A percentile compares a stretch with the other conserved stretches of the same genome.
phyloP scores from a whole-genome alignment of 2,797 vertebrate genomes.

The Syngnathus acus region DNA sequence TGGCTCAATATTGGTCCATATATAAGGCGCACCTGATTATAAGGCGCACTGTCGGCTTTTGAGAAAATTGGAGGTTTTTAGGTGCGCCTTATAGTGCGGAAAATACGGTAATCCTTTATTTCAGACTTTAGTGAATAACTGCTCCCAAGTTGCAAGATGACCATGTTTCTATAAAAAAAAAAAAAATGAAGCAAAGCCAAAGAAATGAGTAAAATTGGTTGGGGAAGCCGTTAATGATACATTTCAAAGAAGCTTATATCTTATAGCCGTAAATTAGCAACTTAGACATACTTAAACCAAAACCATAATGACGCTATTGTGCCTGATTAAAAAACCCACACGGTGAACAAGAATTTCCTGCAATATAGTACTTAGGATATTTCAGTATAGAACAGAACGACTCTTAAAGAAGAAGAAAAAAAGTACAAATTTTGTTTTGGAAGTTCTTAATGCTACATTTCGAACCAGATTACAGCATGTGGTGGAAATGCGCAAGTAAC shows the following conservation, averaged over 20 bases:
- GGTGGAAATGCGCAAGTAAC: neutral
- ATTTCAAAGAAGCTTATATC: slow-evolving; percentile 4
- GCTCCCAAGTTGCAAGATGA: too few species aligned
- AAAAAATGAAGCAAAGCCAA: too few species aligned
- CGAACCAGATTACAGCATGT: slow-evolving; percentile 7
- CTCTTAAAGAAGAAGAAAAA: neutral
- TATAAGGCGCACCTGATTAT: too few species aligned
- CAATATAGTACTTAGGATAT: neutral
- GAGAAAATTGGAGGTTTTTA: too few species aligned
- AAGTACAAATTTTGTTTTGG: neutral
- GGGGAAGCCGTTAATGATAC: neutral
- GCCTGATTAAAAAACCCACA: neutral
- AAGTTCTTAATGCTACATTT: slow-evolving; percentile 1
- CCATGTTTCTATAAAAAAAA: too few species aligned
- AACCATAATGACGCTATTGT: neutral
- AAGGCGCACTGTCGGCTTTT: too few species aligned
- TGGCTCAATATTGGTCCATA: too few species aligned
- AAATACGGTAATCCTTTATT: too few species aligned
- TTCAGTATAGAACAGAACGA: neutral
- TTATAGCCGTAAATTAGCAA: neutral
- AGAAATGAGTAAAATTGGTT: too few species aligned
- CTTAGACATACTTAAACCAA: neutral
- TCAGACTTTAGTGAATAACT: too few species aligned
- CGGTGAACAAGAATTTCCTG: neutral
- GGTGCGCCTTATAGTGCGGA: too few species aligned